Evolutionary conservation across 92 coral and sea anemone genomes (phyloP), one percentile per base, ranked within the genome.

Genomic region (Micromussa lordhowensis): DNA sequence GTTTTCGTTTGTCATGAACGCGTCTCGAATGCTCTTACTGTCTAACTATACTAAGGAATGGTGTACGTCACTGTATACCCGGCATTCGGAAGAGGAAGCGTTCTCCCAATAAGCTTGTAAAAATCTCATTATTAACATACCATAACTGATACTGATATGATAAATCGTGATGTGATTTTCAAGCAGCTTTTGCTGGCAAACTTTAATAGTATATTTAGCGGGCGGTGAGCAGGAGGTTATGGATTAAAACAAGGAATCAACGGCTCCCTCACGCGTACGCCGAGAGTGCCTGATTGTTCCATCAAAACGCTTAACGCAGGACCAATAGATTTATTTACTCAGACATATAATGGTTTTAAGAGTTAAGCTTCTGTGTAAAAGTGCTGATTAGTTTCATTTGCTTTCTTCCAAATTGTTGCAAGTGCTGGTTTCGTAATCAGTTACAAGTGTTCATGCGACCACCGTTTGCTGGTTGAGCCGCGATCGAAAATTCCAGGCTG

Each of bases 161-260:
- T 73, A 35, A 73, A 73, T 34, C 78, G 49, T 73, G 35, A 36
- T 73, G 36, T 34, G 78, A 36, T 73, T 73, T 36, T 73, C 49
- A 19, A 73, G 78, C 78, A 73, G 78, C 49, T 73, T 73, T 73
- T 36, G 44, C 78, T 73, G 1, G 26, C 49, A 36, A 35, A 73
- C 78, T 73, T 63, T 66, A 31, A 66, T 66, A 19, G 8, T 11
- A 44, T 44, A 73, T 73, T 73, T 73, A 49, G 26, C 53, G 78
- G 21, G 71, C 69, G 71, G 30, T 66, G 32, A 26, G 71, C 34
- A 26, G 71, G 71, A 66, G 29, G 34, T 66, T 11, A 28, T 14
- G 34, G 71, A 66, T 66, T 66, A 66, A 66, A 28, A 28, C 12
- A 66, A 26, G 71, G 32, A 66, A 66, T 66, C 32, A 28, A 26